phyloP scores from a whole-genome alignment of 2,888 invertebrate genomes.

The Cerceris rybyensis region DNA sequence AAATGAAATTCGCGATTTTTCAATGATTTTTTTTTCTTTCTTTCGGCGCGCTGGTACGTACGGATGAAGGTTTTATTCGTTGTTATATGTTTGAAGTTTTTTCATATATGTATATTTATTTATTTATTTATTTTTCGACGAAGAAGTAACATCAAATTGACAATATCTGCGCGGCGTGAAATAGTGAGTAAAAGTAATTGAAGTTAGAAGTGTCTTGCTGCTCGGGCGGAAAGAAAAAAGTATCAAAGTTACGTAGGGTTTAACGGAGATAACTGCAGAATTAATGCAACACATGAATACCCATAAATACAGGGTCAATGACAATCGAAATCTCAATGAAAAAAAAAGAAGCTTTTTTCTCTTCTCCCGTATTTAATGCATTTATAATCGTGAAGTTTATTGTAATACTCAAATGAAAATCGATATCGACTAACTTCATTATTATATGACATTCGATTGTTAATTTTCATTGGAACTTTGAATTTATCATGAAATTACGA shows the following conservation, averaged over 20 bases:
- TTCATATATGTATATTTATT: not conserved
- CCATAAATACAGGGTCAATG: slow-evolving; percentile 51
- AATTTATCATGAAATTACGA: too few species aligned
- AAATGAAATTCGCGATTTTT: slow-evolving; percentile 30
- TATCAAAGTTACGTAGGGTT: not conserved
- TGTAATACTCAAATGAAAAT: slow-evolving; percentile 20
- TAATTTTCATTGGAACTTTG: not conserved
- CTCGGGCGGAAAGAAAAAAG: slow-evolving; percentile 29
- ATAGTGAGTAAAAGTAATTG: slow-evolving; percentile 54
- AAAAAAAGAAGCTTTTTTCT: slow-evolving; percentile 43
- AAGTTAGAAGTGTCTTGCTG: slow-evolving; percentile 26
- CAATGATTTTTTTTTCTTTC: slow-evolving; percentile 19
- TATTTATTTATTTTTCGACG: slow-evolving; percentile 13
- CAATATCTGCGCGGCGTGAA: slow-evolving; percentile 69
- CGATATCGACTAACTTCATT: slow-evolving; percentile 21
- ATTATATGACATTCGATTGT: slow-evolving; percentile 10
- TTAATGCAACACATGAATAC: not conserved
- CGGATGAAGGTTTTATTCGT: slow-evolving; percentile 9
- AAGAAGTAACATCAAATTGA: slow-evolving; percentile 64
- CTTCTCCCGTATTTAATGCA: slow-evolving; percentile 30
- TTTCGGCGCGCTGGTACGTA: slow-evolving; percentile 21
- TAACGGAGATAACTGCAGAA: not conserved
- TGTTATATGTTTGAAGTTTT: slow-evolving; percentile 7
- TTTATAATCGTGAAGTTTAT: slow-evolving; percentile 22
- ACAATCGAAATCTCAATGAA: slow-evolving; percentile 44